These are phyloP conservation scores for Callosobruchus maculatus DNA, from an alignment of 2,888 invertebrate genomes.

Conservation along the genomic window DNA sequence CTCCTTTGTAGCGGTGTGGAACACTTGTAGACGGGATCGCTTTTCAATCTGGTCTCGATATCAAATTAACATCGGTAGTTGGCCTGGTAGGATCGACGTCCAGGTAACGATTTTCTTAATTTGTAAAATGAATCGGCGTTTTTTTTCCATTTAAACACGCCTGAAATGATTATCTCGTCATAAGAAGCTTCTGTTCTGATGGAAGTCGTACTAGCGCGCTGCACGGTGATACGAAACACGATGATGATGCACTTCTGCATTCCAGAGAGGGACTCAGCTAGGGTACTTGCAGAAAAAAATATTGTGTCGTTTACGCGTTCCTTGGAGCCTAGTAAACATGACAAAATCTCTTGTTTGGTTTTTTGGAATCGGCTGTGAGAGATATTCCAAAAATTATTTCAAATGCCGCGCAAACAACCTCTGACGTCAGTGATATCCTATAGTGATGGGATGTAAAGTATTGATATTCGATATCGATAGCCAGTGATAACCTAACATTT, in stretches of 20 bases:
- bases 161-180: conserved; percentile 8
- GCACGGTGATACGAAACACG: neutral
- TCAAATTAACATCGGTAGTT: neutral
- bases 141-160: conserved; percentile 10
- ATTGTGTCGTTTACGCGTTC: too few species aligned
- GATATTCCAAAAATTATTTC: too few species aligned
- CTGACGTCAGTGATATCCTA: too few species aligned
- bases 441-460: too few species aligned
- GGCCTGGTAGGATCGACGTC: neutral
- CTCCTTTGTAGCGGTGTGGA: neutral
- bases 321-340: too few species aligned
- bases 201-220: neutral
- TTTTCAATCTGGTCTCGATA: neutral
- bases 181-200: conserved; percentile 7
- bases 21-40: neutral
- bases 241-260: neutral
- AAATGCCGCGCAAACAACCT: too few species aligned
- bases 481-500: too few species aligned
- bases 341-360: too few species aligned
- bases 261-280: neutral
- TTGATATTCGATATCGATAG: too few species aligned
- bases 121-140: conserved; percentile 16
- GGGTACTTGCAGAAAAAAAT: too few species aligned
- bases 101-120: conserved; percentile 9
- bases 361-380: too few species aligned